phyloP scores from a whole-genome alignment of 2,888 invertebrate species.

The Eretmocerus hayati region DNA sequence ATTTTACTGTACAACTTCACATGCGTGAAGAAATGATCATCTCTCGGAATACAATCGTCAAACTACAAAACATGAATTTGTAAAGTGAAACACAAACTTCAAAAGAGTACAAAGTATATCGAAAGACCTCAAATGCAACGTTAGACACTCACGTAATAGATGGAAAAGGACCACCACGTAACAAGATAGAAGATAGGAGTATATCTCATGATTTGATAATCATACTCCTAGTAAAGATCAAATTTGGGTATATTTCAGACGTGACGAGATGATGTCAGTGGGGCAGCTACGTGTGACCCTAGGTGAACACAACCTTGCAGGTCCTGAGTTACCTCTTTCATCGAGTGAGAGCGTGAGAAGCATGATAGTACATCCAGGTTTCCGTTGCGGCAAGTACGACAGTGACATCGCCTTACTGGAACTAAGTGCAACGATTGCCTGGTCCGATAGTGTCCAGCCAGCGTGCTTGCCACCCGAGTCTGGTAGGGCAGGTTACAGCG shows the following conservation, averaged over 20 bases:
- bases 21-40: too few species aligned
- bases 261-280: constrained; percentile 57
- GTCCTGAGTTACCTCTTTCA: constrained; percentile 49
- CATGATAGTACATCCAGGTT: constrained; percentile 68
- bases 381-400: constrained; percentile 57
- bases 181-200: too few species aligned
- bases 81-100: too few species aligned
- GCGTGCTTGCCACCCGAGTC: constrained; percentile 65
- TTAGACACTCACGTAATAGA: too few species aligned
- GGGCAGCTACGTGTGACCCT: constrained; percentile 62
- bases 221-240: too few species aligned
- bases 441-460: constrained; percentile 66
- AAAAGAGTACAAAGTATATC: too few species aligned
- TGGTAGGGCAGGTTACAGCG: constrained; percentile 47
- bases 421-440: constrained; percentile 57
- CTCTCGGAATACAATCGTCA: too few species aligned
- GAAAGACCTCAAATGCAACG: too few species aligned
- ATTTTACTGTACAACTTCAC: too few species aligned
- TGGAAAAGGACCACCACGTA: too few species aligned
- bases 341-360: constrained; percentile 47
- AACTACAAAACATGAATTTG: too few species aligned
- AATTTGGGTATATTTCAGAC: constrained; percentile 34
- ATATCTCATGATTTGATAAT: too few species aligned
- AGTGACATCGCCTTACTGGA: constrained; percentile 72
- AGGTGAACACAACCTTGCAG: constrained; percentile 65